Evolutionary conservation across 2,888 invertebrate species (phyloP), one percentile per base, ranked within the genome.

Genomic region (Limenitis camilla): DNA sequence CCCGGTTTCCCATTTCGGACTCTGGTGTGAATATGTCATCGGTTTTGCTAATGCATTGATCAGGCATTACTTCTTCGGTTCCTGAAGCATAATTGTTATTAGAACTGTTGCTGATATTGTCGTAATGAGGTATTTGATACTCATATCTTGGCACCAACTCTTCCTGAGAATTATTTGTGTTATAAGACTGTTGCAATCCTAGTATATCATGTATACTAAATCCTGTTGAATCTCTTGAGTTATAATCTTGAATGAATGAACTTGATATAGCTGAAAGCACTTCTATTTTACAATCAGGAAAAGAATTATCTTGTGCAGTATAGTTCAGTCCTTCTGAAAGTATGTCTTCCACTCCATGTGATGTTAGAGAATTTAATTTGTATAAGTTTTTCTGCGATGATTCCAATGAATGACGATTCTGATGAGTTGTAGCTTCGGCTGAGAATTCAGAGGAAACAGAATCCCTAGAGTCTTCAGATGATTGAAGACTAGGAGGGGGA

Each of bases 141-240:
- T 80, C 81, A 58, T 80, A 81, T 70, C 76, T 71, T n/a, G 73
- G 56, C 53, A 77, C 78, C 44, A 79, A 58, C 3, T 71, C 69
- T 29, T 79, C 81, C 58, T 77, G 78, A 49, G 55, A 38, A 50
- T 62, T 70, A 3, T 59, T 50, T 29, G 70, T 57, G 50, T 68
- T 75, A 49, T 82, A 87, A 0, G 80, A 64, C 53, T 87, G 87
- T 29, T 84, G 77, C 1, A 88, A 61, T 5, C 88, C 88, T 29
- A 88, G 78, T 41, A 88, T 88, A 42, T 88, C 88, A 44, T 88
- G 88, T 48, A 88, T 88, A 52, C 82, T 88, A 60, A 88, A 88
- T 36, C 84, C 81, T 1, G 78, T 80, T 0, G 88, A 87, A 59
- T 88, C 88, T 63, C 86, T 78, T 3, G 88, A 88, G 56, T 87